Evolutionary conservation across 2,113 vertebrate species (phyloP).

Genomic region (Poeciliopsis prolifica): DNA sequence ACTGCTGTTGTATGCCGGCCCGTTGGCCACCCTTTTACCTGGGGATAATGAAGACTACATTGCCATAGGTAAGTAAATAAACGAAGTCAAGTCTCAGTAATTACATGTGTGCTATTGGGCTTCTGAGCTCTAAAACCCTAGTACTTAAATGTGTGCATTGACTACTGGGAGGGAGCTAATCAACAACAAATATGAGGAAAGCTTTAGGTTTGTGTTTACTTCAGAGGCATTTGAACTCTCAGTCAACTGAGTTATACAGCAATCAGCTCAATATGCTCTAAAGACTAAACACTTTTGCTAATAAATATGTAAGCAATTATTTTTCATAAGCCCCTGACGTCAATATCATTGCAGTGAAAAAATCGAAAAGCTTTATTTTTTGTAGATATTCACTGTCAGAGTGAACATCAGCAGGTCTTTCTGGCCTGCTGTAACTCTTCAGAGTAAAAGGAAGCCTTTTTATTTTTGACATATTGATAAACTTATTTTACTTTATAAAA

Average conservation of each 20-base stretch:
- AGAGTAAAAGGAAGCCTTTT: background rate
- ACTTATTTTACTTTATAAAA: too few relatives aligned
- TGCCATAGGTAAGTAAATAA: conserved; percentile 84
- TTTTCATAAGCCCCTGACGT: background rate
- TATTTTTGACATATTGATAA: background rate
- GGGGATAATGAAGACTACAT: conserved; percentile 85
- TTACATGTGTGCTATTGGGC: conserved; percentile 29
- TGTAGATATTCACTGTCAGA: background rate
- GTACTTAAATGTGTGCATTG: conserved; percentile 54
- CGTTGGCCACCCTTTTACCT: conserved; percentile 81
- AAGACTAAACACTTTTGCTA: conserved; percentile 1
- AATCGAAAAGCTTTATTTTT: background rate
- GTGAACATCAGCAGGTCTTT: background rate
- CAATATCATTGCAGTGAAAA: background rate
- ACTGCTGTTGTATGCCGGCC: conserved; percentile 86
- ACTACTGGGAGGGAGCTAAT: conserved; percentile 47
- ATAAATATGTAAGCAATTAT: conserved; percentile 4
- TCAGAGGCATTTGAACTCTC: conserved; percentile 30
- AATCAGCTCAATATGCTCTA: conserved; percentile 17
- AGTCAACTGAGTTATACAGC: conserved; percentile 13
- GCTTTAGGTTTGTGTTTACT: conserved; percentile 22
- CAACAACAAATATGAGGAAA: conserved; percentile 34
- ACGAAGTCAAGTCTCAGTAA: conserved; percentile 23
- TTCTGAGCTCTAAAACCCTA: conserved; percentile 8
- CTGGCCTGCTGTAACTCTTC: background rate